phyloP scores from a whole-genome alignment of 92 coral and sea anemone species.

The Phymanthus crucifer region DNA sequence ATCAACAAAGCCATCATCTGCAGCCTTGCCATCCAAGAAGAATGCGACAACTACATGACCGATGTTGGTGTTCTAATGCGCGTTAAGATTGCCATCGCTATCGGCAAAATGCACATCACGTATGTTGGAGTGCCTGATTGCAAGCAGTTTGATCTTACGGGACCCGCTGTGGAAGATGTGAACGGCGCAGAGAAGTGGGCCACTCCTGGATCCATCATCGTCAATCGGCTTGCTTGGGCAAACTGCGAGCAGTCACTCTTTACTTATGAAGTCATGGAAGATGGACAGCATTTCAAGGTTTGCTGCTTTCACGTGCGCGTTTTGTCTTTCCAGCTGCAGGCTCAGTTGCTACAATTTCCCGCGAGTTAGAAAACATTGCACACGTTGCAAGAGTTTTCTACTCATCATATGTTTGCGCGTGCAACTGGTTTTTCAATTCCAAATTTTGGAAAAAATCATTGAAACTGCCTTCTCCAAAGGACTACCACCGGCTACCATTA shows the following conservation, averaged over 20 bases:
- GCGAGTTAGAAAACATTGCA: not conserved
- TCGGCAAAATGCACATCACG: constrained; percentile 89
- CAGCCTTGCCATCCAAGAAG: constrained; percentile 93
- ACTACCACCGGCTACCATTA: no score
- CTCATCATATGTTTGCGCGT: no score
- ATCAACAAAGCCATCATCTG: constrained; percentile 94
- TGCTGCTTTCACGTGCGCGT: not conserved
- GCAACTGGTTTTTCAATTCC: no score
- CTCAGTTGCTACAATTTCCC: no score
- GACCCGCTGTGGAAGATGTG: constrained; percentile 94
- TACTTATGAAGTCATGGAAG: constrained; percentile 75
- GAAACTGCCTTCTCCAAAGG: no score
- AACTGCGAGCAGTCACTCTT: constrained; percentile 89
- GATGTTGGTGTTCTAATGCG: constrained; percentile 94
- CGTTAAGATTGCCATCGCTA: constrained; percentile 90
- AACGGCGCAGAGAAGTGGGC: constrained; percentile 99
- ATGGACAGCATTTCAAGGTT: constrained; percentile 88
- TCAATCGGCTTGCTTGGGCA: constrained; percentile 83
- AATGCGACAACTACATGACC: constrained; percentile 96
- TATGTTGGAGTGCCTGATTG: constrained; percentile 86
- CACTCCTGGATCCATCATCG: constrained; percentile 91
- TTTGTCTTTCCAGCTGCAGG: not conserved
- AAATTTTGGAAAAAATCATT: no score
- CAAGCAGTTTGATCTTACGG: constrained; percentile 96
- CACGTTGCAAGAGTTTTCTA: no score